These are phyloP conservation scores for Parthenolecanium corni DNA, from an alignment of 2,888 invertebrate species.

Conservation along the genomic window DNA sequence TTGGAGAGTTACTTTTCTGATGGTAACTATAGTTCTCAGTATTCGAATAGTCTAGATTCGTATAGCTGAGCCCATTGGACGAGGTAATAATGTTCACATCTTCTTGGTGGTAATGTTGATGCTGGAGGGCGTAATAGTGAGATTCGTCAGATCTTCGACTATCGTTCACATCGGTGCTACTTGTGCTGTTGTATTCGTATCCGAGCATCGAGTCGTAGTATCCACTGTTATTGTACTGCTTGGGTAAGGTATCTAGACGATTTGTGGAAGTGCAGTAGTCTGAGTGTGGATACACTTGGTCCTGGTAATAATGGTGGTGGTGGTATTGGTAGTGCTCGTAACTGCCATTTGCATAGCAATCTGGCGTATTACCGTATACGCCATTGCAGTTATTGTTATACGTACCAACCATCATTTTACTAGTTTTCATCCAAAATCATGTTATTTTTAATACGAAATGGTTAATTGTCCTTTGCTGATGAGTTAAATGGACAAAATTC, in stretches of 20 bases:
- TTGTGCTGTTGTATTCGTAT: background rate
- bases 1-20: background rate
- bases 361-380: conserved; percentile 40
- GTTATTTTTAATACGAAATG: too few species aligned
- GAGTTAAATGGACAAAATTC: too few species aligned
- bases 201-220: conserved; percentile 6
- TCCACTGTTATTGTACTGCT: conserved; percentile 7
- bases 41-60: conserved; percentile 62
- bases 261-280: conserved; percentile 12
- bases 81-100: conserved; percentile 57
- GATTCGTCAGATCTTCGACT: conserved; percentile 21
- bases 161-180: background rate
- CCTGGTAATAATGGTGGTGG: conserved; percentile 34
- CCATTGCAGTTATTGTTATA: conserved; percentile 31
- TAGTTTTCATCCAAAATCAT: conserved; percentile 14
- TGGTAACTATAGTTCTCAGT: conserved; percentile 32
- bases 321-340: conserved; percentile 43
- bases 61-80: conserved; percentile 77
- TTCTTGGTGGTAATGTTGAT: conserved; percentile 40
- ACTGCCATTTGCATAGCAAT: conserved; percentile 37
- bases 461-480: too few species aligned
- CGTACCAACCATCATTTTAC: conserved; percentile 24
- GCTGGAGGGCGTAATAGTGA: conserved; percentile 37
- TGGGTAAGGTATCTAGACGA: conserved; percentile 8
- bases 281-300: conserved; percentile 14